Percentiles rank a stretch among this genome's conserved stretches.
These are phyloP conservation scores for Cataglyphis cursor DNA, from an alignment of 2,888 invertebrate genomes.

Conservation along the genomic window DNA sequence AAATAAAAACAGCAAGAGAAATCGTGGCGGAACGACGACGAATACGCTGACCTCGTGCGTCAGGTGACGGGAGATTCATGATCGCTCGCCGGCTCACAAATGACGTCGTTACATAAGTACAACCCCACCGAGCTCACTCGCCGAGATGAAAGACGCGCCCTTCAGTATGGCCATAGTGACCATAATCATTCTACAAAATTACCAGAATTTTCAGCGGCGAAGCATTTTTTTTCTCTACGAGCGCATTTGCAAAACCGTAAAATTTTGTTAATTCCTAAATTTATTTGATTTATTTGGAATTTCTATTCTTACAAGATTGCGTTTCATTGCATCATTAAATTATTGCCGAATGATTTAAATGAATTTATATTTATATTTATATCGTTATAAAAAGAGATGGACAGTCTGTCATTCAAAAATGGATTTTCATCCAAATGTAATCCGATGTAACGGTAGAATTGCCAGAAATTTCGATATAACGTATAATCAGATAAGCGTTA, in stretches of 20 bases:
- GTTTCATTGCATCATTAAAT: neutral
- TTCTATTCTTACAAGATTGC: neutral
- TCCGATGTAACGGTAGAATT: slow-evolving; percentile 25
- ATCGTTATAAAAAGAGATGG: neutral
- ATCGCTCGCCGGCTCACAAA: slow-evolving; percentile 69
- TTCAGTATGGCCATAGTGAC: slow-evolving; percentile 63
- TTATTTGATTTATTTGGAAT: neutral
- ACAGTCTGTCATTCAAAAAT: neutral
- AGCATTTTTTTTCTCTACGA: slow-evolving; percentile 11
- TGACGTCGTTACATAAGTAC: slow-evolving; percentile 78
- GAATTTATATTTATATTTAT: neutral
- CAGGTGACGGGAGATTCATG: slow-evolving; percentile 75
- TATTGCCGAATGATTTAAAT: neutral
- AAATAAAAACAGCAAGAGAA: slow-evolving; percentile 69
- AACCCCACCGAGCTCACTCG: slow-evolving; percentile 62
- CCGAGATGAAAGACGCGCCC: slow-evolving; percentile 67
- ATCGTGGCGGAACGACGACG: slow-evolving; percentile 60
- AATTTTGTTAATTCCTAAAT: neutral
- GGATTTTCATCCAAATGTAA: neutral
- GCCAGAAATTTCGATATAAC: slow-evolving; percentile 4
- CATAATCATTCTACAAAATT: slow-evolving; percentile 70
- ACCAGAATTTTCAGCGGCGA: slow-evolving; percentile 61
- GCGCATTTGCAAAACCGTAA: neutral
- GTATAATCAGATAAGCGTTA: slow-evolving; percentile 22
- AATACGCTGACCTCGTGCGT: slow-evolving; percentile 69